Evolutionary conservation across 2,888 invertebrate species (phyloP).

Genomic region (Drosophila subquinaria): DNA sequence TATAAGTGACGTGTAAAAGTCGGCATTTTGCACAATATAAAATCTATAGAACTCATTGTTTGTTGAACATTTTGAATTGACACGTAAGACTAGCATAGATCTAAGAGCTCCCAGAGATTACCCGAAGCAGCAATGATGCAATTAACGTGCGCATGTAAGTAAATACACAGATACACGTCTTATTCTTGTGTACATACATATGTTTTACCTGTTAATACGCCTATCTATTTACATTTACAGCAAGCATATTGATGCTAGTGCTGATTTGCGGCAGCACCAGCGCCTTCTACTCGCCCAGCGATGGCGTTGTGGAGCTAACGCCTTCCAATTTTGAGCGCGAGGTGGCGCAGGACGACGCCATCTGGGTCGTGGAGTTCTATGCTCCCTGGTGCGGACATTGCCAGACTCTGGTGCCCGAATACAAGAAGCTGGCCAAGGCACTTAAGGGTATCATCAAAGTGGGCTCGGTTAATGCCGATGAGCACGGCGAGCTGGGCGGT

Average conservation of each 20-base stretch:
- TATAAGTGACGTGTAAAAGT: slow-evolving; percentile 52
- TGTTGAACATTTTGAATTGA: slow-evolving; percentile 21
- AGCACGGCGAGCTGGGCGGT: slow-evolving; percentile 92
- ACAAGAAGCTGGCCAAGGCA: slow-evolving; percentile 96
- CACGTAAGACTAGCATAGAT: slow-evolving; percentile 13
- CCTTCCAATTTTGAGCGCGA: slow-evolving; percentile 93
- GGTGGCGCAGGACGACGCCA: slow-evolving; percentile 92
- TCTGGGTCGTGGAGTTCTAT: slow-evolving; percentile 95
- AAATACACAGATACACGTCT: slow-evolving; percentile 1
- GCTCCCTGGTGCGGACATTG: slow-evolving; percentile 99
- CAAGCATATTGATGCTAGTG: slow-evolving; percentile 60
- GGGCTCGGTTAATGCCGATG: slow-evolving; percentile 96
- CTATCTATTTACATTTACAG: slow-evolving; percentile 40
- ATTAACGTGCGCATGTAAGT: slow-evolving; percentile 43
- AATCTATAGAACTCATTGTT: slow-evolving; percentile 14
- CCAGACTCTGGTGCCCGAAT: slow-evolving; percentile 95
- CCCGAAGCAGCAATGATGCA: slow-evolving; percentile 35
- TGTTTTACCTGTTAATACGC: slow-evolving; percentile 13
- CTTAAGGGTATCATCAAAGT: slow-evolving; percentile 97
- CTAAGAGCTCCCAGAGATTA: not conserved
- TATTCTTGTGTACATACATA: not conserved
- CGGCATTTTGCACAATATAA: slow-evolving; percentile 36
- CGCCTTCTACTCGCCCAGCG: slow-evolving; percentile 89
- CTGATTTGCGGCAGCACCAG: slow-evolving; percentile 32
- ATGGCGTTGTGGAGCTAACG: slow-evolving; percentile 94